These are phyloP conservation scores for Cheirogaleus major DNA, from an alignment of 2,797 vertebrate species.

Conservation along the genomic window DNA sequence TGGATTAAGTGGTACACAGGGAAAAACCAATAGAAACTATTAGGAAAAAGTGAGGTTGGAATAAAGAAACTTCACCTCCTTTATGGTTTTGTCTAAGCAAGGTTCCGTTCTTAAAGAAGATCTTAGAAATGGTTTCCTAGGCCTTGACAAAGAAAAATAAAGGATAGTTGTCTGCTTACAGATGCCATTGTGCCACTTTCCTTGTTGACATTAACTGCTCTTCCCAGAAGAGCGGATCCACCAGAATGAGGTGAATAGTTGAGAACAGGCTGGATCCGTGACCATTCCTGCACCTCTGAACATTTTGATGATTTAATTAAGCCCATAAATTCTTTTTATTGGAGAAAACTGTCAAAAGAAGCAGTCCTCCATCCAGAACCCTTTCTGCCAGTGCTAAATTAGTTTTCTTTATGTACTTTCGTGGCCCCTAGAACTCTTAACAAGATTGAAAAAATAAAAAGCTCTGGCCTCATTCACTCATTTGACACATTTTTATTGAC, in stretches of 20 bases:
- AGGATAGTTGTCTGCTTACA: background rate
- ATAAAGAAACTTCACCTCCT: background rate
- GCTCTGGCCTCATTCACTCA: background rate
- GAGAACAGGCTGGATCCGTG: background rate
- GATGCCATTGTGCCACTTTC: background rate
- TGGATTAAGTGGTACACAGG: background rate
- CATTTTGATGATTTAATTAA: slow-evolving; percentile 47
- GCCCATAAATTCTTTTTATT: slow-evolving; percentile 31
- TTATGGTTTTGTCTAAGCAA: background rate
- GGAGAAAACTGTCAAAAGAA: slow-evolving; percentile 28
- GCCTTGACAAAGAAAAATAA: background rate
- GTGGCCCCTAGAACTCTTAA: slow-evolving; percentile 51
- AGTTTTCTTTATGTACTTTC: slow-evolving; percentile 40
- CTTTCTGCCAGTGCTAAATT: slow-evolving; percentile 25
- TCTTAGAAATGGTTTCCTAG: background rate
- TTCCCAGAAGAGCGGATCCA: slow-evolving; percentile 13
- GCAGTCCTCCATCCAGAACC: background rate
- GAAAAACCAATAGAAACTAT: background rate
- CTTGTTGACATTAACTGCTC: background rate
- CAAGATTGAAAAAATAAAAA: slow-evolving; percentile 13
- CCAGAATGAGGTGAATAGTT: background rate
- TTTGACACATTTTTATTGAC: slow-evolving; percentile 9
- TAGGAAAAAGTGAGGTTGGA: background rate
- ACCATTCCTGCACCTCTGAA: background rate
- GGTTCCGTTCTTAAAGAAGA: background rate